Evolutionary conservation across 2,113 vertebrate genomes (phyloP).

Genomic region (Nothocercus nigrocapillus): DNA sequence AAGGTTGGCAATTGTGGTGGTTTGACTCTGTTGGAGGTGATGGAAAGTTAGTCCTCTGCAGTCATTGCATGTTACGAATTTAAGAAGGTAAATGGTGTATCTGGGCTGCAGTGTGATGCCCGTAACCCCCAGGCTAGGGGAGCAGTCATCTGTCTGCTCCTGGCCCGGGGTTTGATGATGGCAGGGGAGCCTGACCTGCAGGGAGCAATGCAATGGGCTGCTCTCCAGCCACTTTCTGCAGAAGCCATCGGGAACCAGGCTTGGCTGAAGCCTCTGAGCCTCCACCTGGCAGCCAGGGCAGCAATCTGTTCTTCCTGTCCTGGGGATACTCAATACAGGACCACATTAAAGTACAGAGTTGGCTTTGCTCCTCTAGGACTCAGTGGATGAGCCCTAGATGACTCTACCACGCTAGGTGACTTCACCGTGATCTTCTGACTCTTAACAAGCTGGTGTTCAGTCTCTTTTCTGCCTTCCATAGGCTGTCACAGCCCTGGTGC

Average conservation of each 20-base stretch:
- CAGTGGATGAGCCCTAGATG: no score
- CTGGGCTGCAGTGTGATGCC: background rate
- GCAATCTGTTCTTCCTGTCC: background rate
- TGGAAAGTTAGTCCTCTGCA: background rate
- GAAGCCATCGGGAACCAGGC: background rate
- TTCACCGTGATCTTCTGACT: background rate
- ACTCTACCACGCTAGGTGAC: background rate
- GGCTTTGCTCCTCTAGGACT: background rate
- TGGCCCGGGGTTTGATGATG: background rate
- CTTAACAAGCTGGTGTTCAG: background rate
- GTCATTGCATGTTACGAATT: background rate
- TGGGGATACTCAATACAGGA: background rate
- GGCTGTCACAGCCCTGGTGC: background rate
- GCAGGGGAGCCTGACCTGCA: background rate
- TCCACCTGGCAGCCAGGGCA: fast-evolving
- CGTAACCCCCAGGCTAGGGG: background rate
- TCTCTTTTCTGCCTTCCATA: background rate
- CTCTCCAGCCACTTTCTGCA: background rate
- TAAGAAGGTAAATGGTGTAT: background rate
- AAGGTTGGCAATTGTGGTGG: background rate
- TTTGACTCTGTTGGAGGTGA: background rate
- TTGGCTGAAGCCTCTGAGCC: background rate
- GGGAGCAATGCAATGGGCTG: background rate
- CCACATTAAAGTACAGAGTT: background rate
- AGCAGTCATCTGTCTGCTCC: background rate